Percentiles rank a stretch among this genome's conserved stretches.
These are phyloP conservation scores for Scaptodrosophila latifasciaeformis DNA, from an alignment of 2,888 invertebrate genomes.

Conservation along the genomic window DNA sequence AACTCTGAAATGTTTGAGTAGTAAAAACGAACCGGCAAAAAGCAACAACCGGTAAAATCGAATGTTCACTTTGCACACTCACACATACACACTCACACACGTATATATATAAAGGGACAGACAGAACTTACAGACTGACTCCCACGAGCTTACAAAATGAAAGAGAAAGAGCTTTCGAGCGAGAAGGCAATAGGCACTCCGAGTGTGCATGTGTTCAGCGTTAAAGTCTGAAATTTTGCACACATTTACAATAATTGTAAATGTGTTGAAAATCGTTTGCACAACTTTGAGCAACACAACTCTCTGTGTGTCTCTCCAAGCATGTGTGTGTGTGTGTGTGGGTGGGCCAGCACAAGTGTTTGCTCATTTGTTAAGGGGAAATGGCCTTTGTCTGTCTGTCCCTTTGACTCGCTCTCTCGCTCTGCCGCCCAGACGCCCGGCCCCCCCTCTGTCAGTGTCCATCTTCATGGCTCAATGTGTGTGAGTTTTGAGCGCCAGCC, in stretches of 20 bases:
- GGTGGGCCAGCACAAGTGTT: constrained; percentile 29
- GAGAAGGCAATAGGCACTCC: no score
- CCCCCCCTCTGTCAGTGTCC: constrained; percentile 10
- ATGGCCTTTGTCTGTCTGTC: constrained; percentile 62
- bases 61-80: constrained; percentile 59
- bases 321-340: constrained; percentile 8
- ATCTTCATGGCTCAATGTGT: constrained; percentile 14
- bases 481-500: constrained; percentile 52
- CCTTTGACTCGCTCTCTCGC: no score
- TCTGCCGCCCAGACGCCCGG: no score
- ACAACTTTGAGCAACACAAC: constrained; percentile 60
- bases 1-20: constrained; percentile 17
- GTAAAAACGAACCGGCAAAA: constrained; percentile 59
- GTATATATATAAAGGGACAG: neutral
- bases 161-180: no score
- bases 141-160: constrained; percentile 25
- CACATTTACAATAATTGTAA: constrained; percentile 69
- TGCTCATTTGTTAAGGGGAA: constrained; percentile 67
- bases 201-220: constrained; percentile 14
- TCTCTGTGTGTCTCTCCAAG: constrained; percentile 22
- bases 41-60: constrained; percentile 69
- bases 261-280: constrained; percentile 72
- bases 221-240: constrained; percentile 62
- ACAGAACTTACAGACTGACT: no score
- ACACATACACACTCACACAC: constrained; percentile 15